Percentiles rank a stretch among this genome's conserved stretches.
phyloP scores from a whole-genome alignment of 2,888 invertebrate genomes.

The Hymenopus coronatus region DNA sequence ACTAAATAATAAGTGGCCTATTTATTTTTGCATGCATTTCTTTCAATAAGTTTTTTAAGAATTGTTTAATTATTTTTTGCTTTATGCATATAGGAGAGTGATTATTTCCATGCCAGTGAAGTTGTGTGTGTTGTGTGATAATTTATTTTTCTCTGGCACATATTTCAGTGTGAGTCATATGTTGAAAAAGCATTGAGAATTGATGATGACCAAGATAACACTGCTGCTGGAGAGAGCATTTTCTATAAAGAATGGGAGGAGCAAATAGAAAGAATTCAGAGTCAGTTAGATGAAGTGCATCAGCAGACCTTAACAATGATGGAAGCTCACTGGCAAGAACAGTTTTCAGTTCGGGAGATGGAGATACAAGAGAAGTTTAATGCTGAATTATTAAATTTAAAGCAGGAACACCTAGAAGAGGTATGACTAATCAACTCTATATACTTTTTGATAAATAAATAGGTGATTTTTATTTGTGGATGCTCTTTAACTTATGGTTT shows the following conservation, averaged over 20 bases:
- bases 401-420: slow-evolving; percentile 21
- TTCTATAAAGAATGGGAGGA: background rate
- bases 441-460: no score
- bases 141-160: background rate
- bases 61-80: no score
- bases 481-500: no score
- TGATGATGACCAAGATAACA: background rate
- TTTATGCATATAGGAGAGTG: no score
- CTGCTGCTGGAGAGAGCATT: background rate
- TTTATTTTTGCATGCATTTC: no score
- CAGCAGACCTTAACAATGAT: slow-evolving; percentile 1
- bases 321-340: slow-evolving; percentile 1
- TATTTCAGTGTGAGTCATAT: background rate
- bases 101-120: no score
- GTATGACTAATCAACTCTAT: background rate
- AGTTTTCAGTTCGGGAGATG: slow-evolving; percentile 21
- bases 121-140: no score
- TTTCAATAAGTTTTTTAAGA: no score
- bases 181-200: background rate
- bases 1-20: no score
- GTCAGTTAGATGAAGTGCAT: slow-evolving; percentile 14
- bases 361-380: slow-evolving; percentile 6
- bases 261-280: background rate
- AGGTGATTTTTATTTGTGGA: no score
- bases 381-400: background rate